Percentiles rank a stretch among this genome's conserved stretches.
These are phyloP conservation scores for Diarsia dahlii DNA, from an alignment of 2,888 invertebrate genomes.

Conservation along the genomic window DNA sequence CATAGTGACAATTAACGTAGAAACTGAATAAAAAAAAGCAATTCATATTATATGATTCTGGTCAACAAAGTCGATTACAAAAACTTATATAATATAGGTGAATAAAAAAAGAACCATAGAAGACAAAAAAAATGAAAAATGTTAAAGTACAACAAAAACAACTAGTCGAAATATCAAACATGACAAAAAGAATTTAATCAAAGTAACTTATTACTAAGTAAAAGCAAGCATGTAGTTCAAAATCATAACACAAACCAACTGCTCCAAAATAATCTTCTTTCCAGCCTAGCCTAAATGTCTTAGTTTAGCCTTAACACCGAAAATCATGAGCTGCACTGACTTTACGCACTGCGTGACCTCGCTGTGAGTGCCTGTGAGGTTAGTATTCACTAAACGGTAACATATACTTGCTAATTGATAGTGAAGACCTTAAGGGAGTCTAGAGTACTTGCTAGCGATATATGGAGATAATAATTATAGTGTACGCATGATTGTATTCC, in stretches of 20 bases:
- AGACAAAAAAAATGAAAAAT: no score
- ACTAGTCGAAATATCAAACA: no score
- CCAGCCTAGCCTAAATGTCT: background rate
- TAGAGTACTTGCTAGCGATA: background rate
- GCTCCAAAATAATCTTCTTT: background rate
- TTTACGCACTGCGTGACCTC: slow-evolving; percentile 15
- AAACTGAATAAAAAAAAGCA: no score
- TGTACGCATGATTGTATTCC: slow-evolving; percentile 1
- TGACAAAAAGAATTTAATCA: no score
- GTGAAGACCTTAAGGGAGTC: slow-evolving; percentile 7
- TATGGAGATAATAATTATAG: background rate
- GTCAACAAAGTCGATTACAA: no score
- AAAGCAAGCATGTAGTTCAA: background rate
- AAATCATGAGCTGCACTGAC: slow-evolving; percentile 9
- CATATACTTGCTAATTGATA: slow-evolving; percentile 1
- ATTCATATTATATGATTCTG: no score
- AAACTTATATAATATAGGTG: no score
- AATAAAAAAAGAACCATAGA: no score
- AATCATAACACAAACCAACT: background rate
- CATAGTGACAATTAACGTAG: no score
- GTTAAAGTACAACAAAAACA: no score
- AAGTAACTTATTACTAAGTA: background rate
- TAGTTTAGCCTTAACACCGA: slow-evolving; percentile 10
- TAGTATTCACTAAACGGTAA: no score
- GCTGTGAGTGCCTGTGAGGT: background rate